phyloP scores from a whole-genome alignment of 2,888 invertebrate genomes.

The Campoletis raptor region DNA sequence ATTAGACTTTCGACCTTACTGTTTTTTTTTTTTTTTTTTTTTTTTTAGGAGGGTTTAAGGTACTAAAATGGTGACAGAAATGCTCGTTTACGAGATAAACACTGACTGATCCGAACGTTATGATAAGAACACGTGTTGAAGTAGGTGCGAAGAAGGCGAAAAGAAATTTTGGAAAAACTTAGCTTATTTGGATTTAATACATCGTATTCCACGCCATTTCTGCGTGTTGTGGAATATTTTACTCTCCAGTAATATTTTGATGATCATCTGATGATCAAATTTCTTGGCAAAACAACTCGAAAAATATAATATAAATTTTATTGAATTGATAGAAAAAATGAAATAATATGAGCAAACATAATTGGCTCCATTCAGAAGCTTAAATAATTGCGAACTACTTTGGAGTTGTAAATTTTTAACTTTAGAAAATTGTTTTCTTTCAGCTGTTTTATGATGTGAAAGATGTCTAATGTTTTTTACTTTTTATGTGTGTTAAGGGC shows the following conservation, averaged over 20 bases:
- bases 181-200: not conserved
- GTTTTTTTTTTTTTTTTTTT: slow-evolving; percentile 23
- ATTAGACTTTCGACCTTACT: slow-evolving; percentile 37
- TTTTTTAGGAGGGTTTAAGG: not conserved
- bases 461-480: not conserved
- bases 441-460: not conserved
- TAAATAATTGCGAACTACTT: not conserved
- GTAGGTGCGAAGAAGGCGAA: slow-evolving; percentile 70
- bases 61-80: slow-evolving; percentile 62
- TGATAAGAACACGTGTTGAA: slow-evolving; percentile 70
- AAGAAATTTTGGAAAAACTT: not conserved
- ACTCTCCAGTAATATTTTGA: no score
- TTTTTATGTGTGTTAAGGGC: slow-evolving; percentile 11
- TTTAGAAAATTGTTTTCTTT: not conserved
- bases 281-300: not conserved
- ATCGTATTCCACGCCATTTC: not conserved
- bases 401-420: not conserved
- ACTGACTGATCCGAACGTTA: slow-evolving; percentile 64
- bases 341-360: not conserved
- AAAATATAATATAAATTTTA: not conserved
- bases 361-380: not conserved
- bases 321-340: not conserved
- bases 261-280: not conserved
- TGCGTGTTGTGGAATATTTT: not conserved
- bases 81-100: slow-evolving; percentile 69